These are phyloP conservation scores for Drosophila neoperkinsi DNA, from an alignment of 2,888 invertebrate species.

Conservation along the genomic window DNA sequence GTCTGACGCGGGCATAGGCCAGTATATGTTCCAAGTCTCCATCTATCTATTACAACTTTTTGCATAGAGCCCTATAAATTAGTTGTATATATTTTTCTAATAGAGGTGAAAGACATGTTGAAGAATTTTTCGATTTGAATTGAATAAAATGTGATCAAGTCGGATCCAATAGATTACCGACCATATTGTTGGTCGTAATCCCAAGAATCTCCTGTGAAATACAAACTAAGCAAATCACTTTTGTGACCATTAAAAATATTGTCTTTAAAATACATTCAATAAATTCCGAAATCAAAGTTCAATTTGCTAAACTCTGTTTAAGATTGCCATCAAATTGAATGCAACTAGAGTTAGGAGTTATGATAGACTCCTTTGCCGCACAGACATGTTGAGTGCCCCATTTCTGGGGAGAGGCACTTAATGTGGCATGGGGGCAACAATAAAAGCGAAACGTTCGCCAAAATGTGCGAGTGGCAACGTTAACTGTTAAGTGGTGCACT, in stretches of 20 bases:
- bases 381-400: neutral
- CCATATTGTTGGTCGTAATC: neutral
- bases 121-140: neutral
- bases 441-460: conserved; percentile 36
- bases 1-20: too few species aligned
- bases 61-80: too few species aligned
- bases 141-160: neutral
- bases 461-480: conserved; percentile 32
- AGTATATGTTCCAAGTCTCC: too few species aligned
- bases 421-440: conserved; percentile 17
- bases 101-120: neutral
- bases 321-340: conserved; percentile 30
- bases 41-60: too few species aligned
- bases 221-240: neutral
- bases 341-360: conserved; percentile 17
- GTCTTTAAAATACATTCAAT: neutral
- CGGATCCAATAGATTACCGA: neutral
- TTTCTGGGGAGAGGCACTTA: neutral
- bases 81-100: neutral
- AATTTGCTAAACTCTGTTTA: neutral
- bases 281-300: neutral
- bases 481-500: conserved; percentile 56
- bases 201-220: neutral
- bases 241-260: neutral
- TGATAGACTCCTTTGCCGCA: conserved; percentile 17